These are phyloP conservation scores for Lichenostomus cassidix DNA, from an alignment of 2,113 vertebrate genomes.

Conservation along the genomic window DNA sequence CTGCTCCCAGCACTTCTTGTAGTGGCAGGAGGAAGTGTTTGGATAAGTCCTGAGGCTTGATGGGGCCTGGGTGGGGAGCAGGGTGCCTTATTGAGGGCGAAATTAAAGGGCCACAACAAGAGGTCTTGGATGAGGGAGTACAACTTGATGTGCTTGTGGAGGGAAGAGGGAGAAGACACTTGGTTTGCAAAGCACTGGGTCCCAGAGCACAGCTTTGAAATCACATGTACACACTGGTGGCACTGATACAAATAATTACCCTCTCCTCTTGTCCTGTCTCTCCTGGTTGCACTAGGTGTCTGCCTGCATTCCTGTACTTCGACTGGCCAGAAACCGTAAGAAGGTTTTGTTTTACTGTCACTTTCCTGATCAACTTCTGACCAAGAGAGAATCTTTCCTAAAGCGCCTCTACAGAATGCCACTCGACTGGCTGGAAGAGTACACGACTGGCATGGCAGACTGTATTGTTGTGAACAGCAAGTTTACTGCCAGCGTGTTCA, in stretches of 20 bases:
- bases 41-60: background rate
- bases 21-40: background rate
- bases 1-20: background rate
- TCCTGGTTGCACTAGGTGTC: constrained; percentile 82
- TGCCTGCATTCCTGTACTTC: constrained; percentile 90
- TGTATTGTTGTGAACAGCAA: constrained; percentile 92
- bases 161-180: background rate
- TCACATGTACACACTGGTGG: accelerated
- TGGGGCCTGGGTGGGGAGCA: no score
- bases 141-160: background rate
- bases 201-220: background rate
- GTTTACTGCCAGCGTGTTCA: constrained; percentile 90
- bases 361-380: constrained; percentile 94
- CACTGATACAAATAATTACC: background rate
- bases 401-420: constrained; percentile 88
- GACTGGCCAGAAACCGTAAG: constrained; percentile 85
- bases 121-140: accelerated
- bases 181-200: background rate
- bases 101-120: accelerated
- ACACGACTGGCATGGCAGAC: constrained; percentile 96
- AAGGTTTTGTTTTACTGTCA: constrained; percentile 98
- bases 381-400: constrained; percentile 81
- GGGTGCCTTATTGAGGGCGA: background rate
- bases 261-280: background rate
- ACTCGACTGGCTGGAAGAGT: constrained; percentile 91